A percentile compares a stretch with the other conserved stretches of the same genome.
phyloP scores from a whole-genome alignment of 2,797 vertebrate genomes.

The Sebastes glaucus region DNA sequence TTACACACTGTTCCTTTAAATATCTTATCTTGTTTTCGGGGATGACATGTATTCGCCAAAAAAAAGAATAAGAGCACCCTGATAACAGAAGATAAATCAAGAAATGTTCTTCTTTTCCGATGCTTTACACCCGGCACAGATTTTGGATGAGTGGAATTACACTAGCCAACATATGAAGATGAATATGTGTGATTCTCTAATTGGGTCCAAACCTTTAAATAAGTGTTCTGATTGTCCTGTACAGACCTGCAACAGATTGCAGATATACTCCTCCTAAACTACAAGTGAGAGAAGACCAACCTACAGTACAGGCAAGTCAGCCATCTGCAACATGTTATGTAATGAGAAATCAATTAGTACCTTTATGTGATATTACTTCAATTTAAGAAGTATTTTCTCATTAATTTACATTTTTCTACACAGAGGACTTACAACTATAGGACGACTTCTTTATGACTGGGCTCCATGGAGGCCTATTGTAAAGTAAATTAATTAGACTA shows the following conservation, averaged over 20 bases:
- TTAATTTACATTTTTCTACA: neutral
- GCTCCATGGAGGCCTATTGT: neutral
- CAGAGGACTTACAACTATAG: neutral
- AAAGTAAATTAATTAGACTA: neutral
- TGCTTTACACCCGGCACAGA: neutral
- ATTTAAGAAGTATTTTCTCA: neutral
- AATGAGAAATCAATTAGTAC: neutral
- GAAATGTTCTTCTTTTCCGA: neutral
- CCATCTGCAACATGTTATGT: constrained; percentile 5
- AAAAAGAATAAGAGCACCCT: neutral
- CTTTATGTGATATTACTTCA: neutral
- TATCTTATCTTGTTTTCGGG: neutral
- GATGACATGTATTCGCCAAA: neutral
- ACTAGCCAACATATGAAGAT: neutral
- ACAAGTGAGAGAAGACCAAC: constrained; percentile 11
- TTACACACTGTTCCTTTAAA: too few relatives aligned
- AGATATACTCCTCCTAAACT: constrained; percentile 10
- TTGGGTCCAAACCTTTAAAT: constrained; percentile 8
- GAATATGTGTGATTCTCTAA: constrained; percentile 27
- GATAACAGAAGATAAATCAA: neutral
- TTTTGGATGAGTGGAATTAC: neutral
- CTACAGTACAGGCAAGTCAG: neutral
- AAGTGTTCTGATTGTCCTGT: constrained; percentile 1
- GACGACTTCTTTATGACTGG: fast-evolving
- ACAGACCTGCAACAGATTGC: constrained; percentile 17